Percentiles rank a stretch among this genome's conserved stretches.
phyloP scores from a whole-genome alignment of 2,888 invertebrate genomes.

The Limulus polyphemus region DNA sequence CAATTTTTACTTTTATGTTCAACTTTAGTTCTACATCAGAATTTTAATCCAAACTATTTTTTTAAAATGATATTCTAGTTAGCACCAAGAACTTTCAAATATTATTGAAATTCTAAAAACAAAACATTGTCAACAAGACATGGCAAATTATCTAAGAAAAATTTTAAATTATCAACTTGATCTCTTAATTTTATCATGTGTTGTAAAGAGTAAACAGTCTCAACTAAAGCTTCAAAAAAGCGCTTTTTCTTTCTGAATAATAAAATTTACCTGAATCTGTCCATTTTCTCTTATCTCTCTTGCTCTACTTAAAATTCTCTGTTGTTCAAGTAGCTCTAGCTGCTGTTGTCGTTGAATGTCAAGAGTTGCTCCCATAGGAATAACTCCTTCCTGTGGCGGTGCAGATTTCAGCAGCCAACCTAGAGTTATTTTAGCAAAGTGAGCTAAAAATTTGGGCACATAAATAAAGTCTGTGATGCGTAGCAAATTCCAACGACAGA shows the following conservation, averaged over 20 bases:
- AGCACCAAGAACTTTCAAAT: too few species aligned
- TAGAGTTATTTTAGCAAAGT: slow-evolving; percentile 33
- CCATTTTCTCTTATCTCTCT: slow-evolving; percentile 25
- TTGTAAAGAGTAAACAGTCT: too few species aligned
- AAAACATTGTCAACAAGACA: too few species aligned
- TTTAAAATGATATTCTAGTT: too few species aligned
- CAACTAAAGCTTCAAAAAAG: too few species aligned
- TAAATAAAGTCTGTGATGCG: slow-evolving; percentile 36
- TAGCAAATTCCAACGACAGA: slow-evolving; percentile 39
- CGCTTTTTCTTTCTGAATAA: background rate
- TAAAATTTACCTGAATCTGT: slow-evolving; percentile 7
- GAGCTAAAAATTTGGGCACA: slow-evolving; percentile 37
- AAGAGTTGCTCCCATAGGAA: slow-evolving; percentile 42
- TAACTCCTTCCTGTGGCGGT: slow-evolving; percentile 33
- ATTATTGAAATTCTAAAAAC: too few species aligned
- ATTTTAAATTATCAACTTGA: too few species aligned
- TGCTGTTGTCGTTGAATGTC: slow-evolving; percentile 43
- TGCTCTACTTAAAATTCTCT: slow-evolving; percentile 35
- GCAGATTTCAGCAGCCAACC: slow-evolving; percentile 38
- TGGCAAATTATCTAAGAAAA: too few species aligned
- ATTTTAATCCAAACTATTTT: too few species aligned
- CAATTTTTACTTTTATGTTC: too few species aligned
- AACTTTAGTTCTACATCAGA: too few species aligned
- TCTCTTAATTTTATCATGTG: too few species aligned
- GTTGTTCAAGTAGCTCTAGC: slow-evolving; percentile 42